Conservation (phyloP, 2,888 invertebrate species). For the Drosophila pseudotalamancana region DNA sequence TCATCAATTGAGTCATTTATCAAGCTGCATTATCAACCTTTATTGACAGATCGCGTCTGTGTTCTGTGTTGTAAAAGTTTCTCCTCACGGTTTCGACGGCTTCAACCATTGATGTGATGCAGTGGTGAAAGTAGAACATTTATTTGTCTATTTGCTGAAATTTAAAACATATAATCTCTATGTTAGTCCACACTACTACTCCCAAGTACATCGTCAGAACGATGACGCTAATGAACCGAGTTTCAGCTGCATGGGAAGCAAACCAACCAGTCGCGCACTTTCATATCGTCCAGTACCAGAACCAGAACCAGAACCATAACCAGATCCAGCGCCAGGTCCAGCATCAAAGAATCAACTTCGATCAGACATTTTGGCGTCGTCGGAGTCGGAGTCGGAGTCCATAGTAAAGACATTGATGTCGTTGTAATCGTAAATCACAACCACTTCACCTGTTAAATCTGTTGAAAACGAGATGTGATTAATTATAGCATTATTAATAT, state of each 20-base stretch:
- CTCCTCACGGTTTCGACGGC: slow-evolving; percentile 14
- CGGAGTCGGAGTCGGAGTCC: too few species aligned
- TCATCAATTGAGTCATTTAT: neutral
- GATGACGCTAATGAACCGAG: slow-evolving; percentile 59
- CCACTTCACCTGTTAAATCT: slow-evolving; percentile 27
- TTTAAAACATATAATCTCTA: slow-evolving; percentile 54
- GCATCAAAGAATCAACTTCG: slow-evolving; percentile 26
- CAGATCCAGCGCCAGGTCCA: too few species aligned
- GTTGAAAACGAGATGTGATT: slow-evolving; percentile 24
- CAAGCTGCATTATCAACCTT: too few species aligned
- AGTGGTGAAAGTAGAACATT: slow-evolving; percentile 74
- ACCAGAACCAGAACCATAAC: slow-evolving; percentile 23
- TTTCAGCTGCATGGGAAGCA: slow-evolving; percentile 51
- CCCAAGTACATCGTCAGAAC: slow-evolving; percentile 27
- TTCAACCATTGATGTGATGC: slow-evolving; percentile 13
- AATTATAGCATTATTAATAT: too few species aligned
- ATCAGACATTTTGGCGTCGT: slow-evolving; percentile 55
- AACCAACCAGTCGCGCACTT: slow-evolving; percentile 55
- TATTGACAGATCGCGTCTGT: neutral
- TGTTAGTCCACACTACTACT: slow-evolving; percentile 28
- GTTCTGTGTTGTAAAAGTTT: slow-evolving; percentile 1
- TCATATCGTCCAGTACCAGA: slow-evolving; percentile 42
- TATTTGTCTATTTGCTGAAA: slow-evolving; percentile 61
- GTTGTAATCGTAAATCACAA: slow-evolving; percentile 33
- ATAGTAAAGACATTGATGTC: slow-evolving; percentile 3